Evolutionary conservation across 2,113 vertebrate genomes (phyloP).

Genomic region (Rhinichthys klamathensis): DNA sequence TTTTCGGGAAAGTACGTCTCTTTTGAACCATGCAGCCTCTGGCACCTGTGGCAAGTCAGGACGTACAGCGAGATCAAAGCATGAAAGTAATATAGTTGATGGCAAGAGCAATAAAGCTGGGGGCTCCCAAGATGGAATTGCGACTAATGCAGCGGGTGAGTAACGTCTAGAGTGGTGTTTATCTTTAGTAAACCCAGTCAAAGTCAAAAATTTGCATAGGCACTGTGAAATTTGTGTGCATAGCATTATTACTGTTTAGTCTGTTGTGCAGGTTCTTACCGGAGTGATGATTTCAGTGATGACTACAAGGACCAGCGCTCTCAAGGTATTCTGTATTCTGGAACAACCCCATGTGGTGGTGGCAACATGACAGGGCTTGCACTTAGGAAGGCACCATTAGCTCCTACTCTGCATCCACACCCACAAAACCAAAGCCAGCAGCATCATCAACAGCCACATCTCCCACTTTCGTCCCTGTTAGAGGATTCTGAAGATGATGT

Average conservation of each 20-base stretch:
- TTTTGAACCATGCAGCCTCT: slow-evolving; percentile 89
- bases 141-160: slow-evolving; percentile 77
- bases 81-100: slow-evolving; percentile 53
- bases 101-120: slow-evolving; percentile 72
- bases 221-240: slow-evolving; percentile 44
- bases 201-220: slow-evolving; percentile 36
- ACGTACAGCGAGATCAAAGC: slow-evolving; percentile 76
- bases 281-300: slow-evolving; percentile 80
- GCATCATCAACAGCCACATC: slow-evolving; percentile 78
- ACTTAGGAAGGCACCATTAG: slow-evolving; percentile 82
- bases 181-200: slow-evolving; percentile 53
- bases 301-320: slow-evolving; percentile 82
- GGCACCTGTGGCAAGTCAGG: slow-evolving; percentile 84
- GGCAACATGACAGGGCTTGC: slow-evolving; percentile 76
- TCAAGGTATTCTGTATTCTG: slow-evolving; percentile 81
- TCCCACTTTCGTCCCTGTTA: slow-evolving; percentile 81
- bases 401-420: slow-evolving; percentile 81
- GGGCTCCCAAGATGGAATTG: slow-evolving; percentile 75
- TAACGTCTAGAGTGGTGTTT: slow-evolving; percentile 66
- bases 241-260: slow-evolving; percentile 58
- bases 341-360: slow-evolving; percentile 78
- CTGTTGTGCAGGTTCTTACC: slow-evolving; percentile 63
- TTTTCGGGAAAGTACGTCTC: slow-evolving; percentile 88
- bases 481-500: slow-evolving; percentile 84
- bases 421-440: slow-evolving; percentile 79